A percentile compares a stretch with the other conserved stretches of the same genome.
phyloP scores from a whole-genome alignment of 2,888 invertebrate genomes.

The Alcis repandata region DNA sequence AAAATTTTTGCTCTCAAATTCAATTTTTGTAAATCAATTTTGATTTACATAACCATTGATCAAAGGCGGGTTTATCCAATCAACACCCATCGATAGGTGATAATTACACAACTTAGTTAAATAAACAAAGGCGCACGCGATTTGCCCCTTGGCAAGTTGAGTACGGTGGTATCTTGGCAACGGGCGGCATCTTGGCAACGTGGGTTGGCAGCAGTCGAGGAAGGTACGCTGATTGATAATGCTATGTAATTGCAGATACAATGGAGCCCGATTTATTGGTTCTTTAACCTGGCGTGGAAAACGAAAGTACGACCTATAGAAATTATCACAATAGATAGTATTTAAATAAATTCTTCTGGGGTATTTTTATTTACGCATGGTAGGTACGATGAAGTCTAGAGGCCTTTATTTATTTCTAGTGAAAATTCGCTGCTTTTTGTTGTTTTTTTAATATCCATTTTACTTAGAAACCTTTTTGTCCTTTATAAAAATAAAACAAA shows the following conservation, averaged over 20 bases:
- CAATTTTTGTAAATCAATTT: no score
- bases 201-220: conserved; percentile 18
- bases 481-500: no score
- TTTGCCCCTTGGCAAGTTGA: conserved; percentile 47
- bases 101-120: conserved; percentile 6
- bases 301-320: background rate
- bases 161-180: conserved; percentile 46
- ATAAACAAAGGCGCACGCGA: conserved; percentile 24
- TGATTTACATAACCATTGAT: background rate
- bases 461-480: no score
- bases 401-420: no score
- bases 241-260: conserved; percentile 2
- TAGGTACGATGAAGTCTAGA: no score
- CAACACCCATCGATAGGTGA: conserved; percentile 3
- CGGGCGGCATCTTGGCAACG: conserved; percentile 19
- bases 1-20: no score
- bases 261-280: conserved; percentile 31
- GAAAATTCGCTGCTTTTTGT: no score
- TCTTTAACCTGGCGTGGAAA: conserved; percentile 25
- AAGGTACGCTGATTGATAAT: conserved; percentile 21
- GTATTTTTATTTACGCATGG: no score
- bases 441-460: no score
- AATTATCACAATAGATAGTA: no score
- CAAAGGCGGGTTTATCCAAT: conserved; percentile 33
- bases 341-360: no score